phyloP scores from a whole-genome alignment of 2,113 vertebrate genomes.

The Tachysurus vachellii region DNA sequence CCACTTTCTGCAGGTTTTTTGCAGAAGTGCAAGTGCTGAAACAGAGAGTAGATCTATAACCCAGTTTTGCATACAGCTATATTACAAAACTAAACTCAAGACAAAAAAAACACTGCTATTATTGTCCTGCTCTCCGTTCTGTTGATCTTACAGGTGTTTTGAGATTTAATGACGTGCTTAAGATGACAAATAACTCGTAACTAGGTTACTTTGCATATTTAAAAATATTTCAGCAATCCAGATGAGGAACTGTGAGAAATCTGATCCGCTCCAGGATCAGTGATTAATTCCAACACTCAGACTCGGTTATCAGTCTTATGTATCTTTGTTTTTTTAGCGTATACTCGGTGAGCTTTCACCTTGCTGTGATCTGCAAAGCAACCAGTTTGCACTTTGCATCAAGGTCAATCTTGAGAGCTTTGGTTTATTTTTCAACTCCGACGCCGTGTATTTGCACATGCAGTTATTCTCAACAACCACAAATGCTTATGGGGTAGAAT shows the following conservation, averaged over 20 bases:
- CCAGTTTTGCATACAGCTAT: background rate
- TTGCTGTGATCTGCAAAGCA: background rate
- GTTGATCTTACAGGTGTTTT: background rate
- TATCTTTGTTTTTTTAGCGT: background rate
- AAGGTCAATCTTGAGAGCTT: background rate
- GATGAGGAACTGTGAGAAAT: background rate
- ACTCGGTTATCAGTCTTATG: background rate
- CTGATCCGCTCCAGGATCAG: background rate
- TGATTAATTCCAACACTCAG: no score
- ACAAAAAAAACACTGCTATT: background rate
- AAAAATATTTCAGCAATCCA: background rate
- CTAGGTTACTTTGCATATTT: background rate
- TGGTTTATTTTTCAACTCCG: background rate
- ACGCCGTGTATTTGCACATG: background rate
- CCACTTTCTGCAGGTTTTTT: conserved; percentile 22
- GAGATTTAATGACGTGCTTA: background rate
- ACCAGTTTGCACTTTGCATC: background rate
- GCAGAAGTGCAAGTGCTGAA: conserved; percentile 21
- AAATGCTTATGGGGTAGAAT: background rate
- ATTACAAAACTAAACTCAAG: background rate
- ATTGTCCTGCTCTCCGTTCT: background rate
- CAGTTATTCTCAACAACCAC: no score
- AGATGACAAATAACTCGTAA: background rate
- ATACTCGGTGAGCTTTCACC: background rate
- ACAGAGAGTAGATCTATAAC: conserved; percentile 4